A percentile compares a stretch with the other conserved stretches of the same genome.
These are phyloP conservation scores for Arbacia lixula DNA, from an alignment of 53 echinoderm and acorn worm species.

Conservation along the genomic window DNA sequence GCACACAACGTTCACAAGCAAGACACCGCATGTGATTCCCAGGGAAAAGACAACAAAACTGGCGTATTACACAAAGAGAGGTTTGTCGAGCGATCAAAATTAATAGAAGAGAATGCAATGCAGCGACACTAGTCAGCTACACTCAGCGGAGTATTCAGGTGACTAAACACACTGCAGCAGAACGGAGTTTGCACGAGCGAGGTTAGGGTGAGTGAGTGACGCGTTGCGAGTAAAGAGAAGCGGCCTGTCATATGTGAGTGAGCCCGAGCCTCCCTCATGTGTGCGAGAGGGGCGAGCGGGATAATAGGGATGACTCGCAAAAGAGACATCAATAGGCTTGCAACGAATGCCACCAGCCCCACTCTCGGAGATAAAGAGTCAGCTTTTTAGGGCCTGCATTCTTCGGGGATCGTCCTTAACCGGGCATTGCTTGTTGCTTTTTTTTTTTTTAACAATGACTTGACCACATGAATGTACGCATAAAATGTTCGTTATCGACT, in stretches of 20 bases:
- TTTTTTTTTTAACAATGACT: no score
- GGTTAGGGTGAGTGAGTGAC: constrained; percentile 17
- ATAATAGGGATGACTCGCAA: constrained; percentile 22
- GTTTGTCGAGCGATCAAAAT: constrained; percentile 22
- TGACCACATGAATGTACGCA: no score
- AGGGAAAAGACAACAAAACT: neutral
- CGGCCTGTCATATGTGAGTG: constrained; percentile 29
- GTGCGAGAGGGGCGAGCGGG: constrained; percentile 9
- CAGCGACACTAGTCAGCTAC: constrained; percentile 17
- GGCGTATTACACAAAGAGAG: neutral
- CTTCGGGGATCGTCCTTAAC: no score
- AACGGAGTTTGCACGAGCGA: constrained; percentile 25
- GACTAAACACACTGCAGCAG: constrained; percentile 22
- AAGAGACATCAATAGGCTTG: no score
- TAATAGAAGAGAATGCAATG: constrained; percentile 16
- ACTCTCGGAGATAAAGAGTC: no score
- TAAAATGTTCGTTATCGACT: no score
- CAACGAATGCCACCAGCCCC: no score
- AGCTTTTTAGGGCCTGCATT: no score
- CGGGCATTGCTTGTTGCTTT: no score
- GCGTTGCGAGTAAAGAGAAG: constrained; percentile 22
- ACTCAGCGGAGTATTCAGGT: constrained; percentile 49
- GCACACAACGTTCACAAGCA: neutral
- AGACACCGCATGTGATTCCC: constrained; percentile 8
- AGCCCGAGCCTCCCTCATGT: constrained; percentile 11